These are phyloP conservation scores for Drosophila bunnanda DNA, from an alignment of 2,888 invertebrate genomes.

Conservation along the genomic window DNA sequence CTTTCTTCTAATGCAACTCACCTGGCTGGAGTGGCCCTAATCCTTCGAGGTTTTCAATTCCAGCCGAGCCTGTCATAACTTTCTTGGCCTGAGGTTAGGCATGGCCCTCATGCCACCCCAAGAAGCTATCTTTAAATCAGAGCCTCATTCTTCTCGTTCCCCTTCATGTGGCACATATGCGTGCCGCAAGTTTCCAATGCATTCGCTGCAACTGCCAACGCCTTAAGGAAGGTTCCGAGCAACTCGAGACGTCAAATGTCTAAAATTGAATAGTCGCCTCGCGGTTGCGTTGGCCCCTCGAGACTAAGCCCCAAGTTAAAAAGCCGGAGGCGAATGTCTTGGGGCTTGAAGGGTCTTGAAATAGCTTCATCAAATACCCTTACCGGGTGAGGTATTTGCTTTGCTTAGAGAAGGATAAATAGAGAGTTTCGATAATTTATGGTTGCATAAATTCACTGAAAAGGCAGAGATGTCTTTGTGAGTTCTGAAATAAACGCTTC, in stretches of 20 bases:
- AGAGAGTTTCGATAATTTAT: no score
- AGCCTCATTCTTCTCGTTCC: slow-evolving; percentile 10
- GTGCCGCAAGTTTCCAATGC: slow-evolving; percentile 55
- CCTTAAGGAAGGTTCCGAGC: slow-evolving; percentile 26
- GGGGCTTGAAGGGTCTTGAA: slow-evolving; percentile 21
- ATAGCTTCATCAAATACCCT: slow-evolving; percentile 39
- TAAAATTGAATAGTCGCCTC: slow-evolving; percentile 73
- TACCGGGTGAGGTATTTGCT: background rate
- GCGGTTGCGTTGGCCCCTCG: slow-evolving; percentile 64
- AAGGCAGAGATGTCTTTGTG: no score
- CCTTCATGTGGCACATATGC: slow-evolving; percentile 66
- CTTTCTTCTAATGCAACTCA: slow-evolving; percentile 69
- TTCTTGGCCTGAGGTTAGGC: slow-evolving; percentile 43
- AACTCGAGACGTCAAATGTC: slow-evolving; percentile 64
- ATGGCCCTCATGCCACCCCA: slow-evolving; percentile 50
- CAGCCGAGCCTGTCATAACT: slow-evolving; percentile 51
- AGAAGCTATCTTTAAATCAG: slow-evolving; percentile 60
- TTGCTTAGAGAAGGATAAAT: background rate
- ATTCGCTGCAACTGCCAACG: slow-evolving; percentile 57
- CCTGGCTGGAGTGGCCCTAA: slow-evolving; percentile 48
- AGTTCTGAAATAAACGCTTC: no score
- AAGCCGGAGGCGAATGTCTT: slow-evolving; percentile 16
- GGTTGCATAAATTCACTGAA: no score
- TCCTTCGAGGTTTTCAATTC: slow-evolving; percentile 29
- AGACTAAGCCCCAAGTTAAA: background rate